Percentiles rank a stretch among this genome's conserved stretches.
These are phyloP conservation scores for Incurvaria masculella DNA, from an alignment of 2,888 invertebrate species.

Conservation along the genomic window DNA sequence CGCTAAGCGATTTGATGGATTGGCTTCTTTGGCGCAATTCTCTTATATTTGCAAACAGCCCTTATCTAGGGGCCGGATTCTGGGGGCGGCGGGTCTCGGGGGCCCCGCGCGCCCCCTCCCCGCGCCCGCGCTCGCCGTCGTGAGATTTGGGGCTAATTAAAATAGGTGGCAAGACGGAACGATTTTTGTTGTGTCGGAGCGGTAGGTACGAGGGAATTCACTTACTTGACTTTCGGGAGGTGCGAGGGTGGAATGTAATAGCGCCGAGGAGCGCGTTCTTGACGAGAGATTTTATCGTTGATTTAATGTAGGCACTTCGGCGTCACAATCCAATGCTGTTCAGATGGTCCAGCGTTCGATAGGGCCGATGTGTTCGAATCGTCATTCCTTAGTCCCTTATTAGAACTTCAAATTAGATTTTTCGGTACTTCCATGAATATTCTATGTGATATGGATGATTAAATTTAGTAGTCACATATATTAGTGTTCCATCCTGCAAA, in stretches of 20 bases:
- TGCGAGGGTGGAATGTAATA: background rate
- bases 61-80: constrained; percentile 32
- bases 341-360: too few species aligned
- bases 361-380: too few species aligned
- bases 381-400: too few species aligned
- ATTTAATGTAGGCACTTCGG: too few species aligned
- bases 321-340: too few species aligned
- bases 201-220: background rate
- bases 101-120: constrained; percentile 12
- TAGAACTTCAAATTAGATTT: too few species aligned
- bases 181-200: background rate
- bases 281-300: too few species aligned
- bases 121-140: background rate
- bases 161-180: constrained; percentile 32
- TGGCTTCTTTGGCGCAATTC: constrained; percentile 48
- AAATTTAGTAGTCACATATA: too few species aligned
- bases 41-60: constrained; percentile 55
- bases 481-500: too few species aligned
- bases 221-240: background rate
- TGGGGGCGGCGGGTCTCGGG: constrained; percentile 20
- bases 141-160: constrained; percentile 39
- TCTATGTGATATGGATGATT: too few species aligned
- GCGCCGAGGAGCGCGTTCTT: too few species aligned
- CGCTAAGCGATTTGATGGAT: constrained; percentile 54
- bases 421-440: too few species aligned